phyloP scores from a whole-genome alignment of 1,140 invertebrate genomes.

The Brachystomella parvula region DNA sequence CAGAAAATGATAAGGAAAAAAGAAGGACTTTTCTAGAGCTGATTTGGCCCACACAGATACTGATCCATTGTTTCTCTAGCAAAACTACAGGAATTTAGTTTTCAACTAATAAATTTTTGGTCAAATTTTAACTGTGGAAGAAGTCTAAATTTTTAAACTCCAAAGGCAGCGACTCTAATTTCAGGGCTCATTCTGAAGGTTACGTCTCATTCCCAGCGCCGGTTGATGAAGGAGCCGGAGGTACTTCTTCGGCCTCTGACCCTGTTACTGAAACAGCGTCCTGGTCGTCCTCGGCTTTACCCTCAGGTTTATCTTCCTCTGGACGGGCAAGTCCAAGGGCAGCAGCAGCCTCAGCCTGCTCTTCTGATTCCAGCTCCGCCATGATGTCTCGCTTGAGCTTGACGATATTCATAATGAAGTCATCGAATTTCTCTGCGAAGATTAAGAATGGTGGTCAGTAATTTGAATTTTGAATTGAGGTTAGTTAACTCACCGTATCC shows the following conservation, averaged over 20 bases:
- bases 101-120: no score
- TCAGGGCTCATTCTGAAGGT: no score
- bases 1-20: no score
- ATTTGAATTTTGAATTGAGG: neutral
- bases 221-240: neutral
- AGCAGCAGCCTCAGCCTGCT: conserved; percentile 5
- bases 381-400: conserved; percentile 6
- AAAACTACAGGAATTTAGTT: no score
- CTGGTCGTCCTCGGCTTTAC: neutral
- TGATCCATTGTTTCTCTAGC: no score
- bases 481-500: conserved; percentile 15
- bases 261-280: neutral
- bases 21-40: no score
- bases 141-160: no score
- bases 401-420: conserved; percentile 22
- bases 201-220: no score
- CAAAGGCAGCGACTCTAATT: no score
- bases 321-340: neutral
- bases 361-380: conserved; percentile 11
- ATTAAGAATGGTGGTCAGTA: neutral
- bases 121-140: no score
- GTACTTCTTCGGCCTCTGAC: neutral
- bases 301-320: neutral
- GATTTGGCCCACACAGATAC: no score
- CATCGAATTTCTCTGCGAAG: conserved; percentile 21